A percentile compares a stretch with the other conserved stretches of the same genome.
phyloP scores from a whole-genome alignment of 1,140 invertebrate genomes.

The Battus philenor region DNA sequence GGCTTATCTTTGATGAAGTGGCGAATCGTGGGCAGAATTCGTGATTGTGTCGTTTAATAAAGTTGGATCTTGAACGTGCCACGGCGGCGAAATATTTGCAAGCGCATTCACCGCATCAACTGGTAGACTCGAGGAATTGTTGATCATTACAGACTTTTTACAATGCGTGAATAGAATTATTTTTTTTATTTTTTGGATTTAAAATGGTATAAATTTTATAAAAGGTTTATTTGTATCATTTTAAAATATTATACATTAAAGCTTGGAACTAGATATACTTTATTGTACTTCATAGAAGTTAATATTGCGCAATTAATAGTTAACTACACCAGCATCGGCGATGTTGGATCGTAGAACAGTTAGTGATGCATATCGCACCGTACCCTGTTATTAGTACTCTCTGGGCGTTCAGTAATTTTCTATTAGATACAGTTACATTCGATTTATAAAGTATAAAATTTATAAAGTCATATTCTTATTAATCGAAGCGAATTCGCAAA shows the following conservation, averaged over 20 bases:
- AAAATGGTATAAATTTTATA: too few species aligned
- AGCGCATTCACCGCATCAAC: constrained; percentile 49
- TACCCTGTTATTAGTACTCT: constrained; percentile 32
- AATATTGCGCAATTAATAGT: constrained; percentile 19
- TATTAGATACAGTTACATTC: constrained; percentile 9
- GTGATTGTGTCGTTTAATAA: constrained; percentile 59
- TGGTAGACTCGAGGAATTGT: too few species aligned
- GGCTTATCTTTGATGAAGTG: constrained; percentile 49
- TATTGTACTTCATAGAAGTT: too few species aligned
- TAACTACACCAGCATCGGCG: constrained; percentile 8
- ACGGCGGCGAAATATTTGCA: constrained; percentile 33
- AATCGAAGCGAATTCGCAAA: too few species aligned
- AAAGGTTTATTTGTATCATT: too few species aligned
- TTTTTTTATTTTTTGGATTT: too few species aligned
- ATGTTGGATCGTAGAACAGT: constrained; percentile 44
- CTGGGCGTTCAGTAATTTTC: constrained; percentile 13
- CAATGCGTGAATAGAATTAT: too few species aligned
- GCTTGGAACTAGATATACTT: too few species aligned
- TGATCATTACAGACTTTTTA: too few species aligned
- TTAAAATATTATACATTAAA: too few species aligned
- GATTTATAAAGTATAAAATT: too few species aligned
- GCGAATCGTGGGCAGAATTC: constrained; percentile 54
- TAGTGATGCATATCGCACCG: constrained; percentile 41
- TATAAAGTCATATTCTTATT: too few species aligned
- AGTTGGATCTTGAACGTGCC: constrained; percentile 42